Base-by-base conservation (phyloP, 2,113 vertebrate species). In the Oncorhynchus clarkii region DNA sequence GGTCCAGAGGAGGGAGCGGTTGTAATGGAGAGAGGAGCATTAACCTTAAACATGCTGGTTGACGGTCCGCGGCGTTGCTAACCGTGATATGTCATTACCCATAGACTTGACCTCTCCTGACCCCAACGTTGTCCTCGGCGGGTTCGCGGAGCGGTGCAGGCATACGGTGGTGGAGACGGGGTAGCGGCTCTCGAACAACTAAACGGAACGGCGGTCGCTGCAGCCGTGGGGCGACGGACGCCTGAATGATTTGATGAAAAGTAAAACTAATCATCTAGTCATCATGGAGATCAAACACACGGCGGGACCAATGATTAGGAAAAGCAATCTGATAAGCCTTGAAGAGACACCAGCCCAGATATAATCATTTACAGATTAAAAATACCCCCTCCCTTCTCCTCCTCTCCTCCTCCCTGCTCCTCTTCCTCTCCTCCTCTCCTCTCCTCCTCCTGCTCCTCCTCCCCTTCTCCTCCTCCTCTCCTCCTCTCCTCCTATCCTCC, bases 211-310 rank as follows among this genome's bases (percentile, higher is more conserved):
- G 94, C 90, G 95, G 95, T 96, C 92, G 94, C 95, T 95, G 93
- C 93, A 95, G 93, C 92, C 91, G 90, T 94, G 89, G 72, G 84
- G 82, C 20, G 72, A 90, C 91, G 92, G 85, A 87, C 96, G 96
- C 95, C 95, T 96, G 94, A 97, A 93, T 91, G 96, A 94, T 98
- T 97, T 95, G 96, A 96, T 97, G 96, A 98, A 99, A 98, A 99
- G 96, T 39, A 39, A 39, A 39, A 39, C 96, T 96, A 98, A 99
- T 99, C 97, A 96, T 94, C 94, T 96, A 96, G 96, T 99, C 97
- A 96, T 98, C 96, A 95, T 95, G 92, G 94, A 96, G 96, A 99
- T 99, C 97, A 99, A 99, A 99, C 95, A 97, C 86, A 93, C 94
- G 89, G 92, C 85, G 90, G 78, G 81, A 92, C 95, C 95, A 96